Percentiles rank a stretch among this genome's conserved stretches.
These are phyloP conservation scores for Aplidium turbinatum DNA, from an alignment of 23 tunicate genomes.

Conservation along the genomic window DNA sequence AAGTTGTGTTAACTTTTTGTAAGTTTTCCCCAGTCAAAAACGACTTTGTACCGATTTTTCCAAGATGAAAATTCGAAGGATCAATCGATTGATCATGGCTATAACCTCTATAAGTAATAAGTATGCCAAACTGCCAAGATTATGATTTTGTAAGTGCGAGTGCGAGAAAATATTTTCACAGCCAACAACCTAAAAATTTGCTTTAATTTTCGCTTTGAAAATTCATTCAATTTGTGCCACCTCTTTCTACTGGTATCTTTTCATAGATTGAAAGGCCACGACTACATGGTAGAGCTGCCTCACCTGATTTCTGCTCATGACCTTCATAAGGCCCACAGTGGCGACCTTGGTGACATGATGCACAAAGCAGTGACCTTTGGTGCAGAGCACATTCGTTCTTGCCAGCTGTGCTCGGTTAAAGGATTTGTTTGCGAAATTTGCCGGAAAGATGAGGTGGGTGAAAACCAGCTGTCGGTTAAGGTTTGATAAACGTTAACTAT, in stretches of 20 bases:
- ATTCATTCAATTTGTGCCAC: not conserved
- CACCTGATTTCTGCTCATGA: slow-evolving; percentile 69
- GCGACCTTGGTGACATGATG: slow-evolving; percentile 34
- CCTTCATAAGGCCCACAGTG: slow-evolving; percentile 32
- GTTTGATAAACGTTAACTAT: too few species aligned
- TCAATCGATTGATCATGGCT: too few species aligned
- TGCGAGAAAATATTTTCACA: too few species aligned
- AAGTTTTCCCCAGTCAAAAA: too few species aligned
- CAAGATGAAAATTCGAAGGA: too few species aligned
- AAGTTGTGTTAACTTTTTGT: too few species aligned
- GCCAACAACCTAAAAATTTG: not conserved
- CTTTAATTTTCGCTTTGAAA: not conserved
- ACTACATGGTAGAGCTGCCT: slow-evolving; percentile 55
- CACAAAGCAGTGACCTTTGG: slow-evolving; percentile 67
- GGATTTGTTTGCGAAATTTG: slow-evolving; percentile 91
- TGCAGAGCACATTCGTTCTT: slow-evolving; percentile 59
- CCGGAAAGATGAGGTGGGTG: slow-evolving; percentile 45
- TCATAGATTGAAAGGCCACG: slow-evolving; percentile 49
- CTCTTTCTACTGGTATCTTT: not conserved
- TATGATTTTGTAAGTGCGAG: too few species aligned
- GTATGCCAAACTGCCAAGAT: too few species aligned
- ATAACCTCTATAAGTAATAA: too few species aligned
- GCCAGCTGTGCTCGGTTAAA: slow-evolving; percentile 75
- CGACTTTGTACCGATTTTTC: too few species aligned
- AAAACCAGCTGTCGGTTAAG: not conserved